Evolutionary conservation across 2,113 vertebrate genomes (phyloP).

Genomic region (Pelusios castaneus): DNA sequence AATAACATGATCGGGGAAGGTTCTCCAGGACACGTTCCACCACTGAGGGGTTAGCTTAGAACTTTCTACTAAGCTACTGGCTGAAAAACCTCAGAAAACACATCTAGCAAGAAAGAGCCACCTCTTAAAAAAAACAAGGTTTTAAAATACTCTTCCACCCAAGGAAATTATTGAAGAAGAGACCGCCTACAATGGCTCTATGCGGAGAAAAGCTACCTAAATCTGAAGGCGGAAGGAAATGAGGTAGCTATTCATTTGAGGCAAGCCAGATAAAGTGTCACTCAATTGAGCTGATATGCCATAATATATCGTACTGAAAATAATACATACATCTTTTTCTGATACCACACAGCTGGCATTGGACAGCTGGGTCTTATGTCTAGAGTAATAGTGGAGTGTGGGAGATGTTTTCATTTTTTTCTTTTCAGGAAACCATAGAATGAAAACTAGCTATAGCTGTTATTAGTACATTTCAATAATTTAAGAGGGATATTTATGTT

Average conservation of each 20-base stretch:
- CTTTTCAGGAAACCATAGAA: background rate
- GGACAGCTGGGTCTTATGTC: background rate
- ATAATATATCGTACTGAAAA: background rate
- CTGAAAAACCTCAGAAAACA: background rate
- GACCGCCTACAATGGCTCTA: background rate
- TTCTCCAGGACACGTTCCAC: background rate
- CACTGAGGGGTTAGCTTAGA: background rate
- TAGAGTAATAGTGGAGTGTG: background rate
- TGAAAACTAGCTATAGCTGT: background rate
- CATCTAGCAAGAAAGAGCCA: background rate
- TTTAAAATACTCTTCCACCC: background rate
- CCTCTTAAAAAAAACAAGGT: background rate
- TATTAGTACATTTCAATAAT: background rate
- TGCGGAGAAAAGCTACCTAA: background rate
- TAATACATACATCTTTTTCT: background rate
- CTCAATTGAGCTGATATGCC: background rate
- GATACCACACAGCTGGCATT: background rate
- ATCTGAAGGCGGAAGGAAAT: background rate
- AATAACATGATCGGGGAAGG: constrained; percentile 18
- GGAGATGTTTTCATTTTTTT: background rate
- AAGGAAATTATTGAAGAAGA: background rate
- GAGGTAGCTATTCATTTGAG: background rate
- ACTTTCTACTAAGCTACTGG: background rate
- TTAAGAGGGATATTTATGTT: background rate
- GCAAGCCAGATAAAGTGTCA: background rate